Conservation (phyloP, 2,797 vertebrate species). For the Malurus splendens region DNA sequence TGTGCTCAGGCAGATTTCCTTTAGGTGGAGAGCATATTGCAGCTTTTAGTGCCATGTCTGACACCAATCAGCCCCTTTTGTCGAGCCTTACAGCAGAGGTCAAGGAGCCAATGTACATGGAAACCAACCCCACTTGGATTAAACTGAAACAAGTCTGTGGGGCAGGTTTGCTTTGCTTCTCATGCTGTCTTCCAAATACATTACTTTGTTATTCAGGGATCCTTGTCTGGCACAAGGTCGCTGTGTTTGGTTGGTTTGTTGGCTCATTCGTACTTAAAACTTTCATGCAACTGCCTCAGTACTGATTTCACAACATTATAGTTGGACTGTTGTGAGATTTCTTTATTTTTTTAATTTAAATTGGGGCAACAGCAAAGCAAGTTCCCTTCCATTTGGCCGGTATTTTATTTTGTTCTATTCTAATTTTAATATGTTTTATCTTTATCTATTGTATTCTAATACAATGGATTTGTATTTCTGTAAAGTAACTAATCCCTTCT, state of each 20-base stretch:
- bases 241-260: not conserved
- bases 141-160: not conserved
- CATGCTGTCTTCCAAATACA: not conserved
- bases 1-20: not conserved
- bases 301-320: not conserved
- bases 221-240: not conserved
- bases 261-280: not conserved
- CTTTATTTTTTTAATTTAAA: not conserved
- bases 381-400: not conserved
- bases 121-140: not conserved
- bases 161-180: not conserved
- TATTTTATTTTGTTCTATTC: not conserved
- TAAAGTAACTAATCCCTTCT: not conserved
- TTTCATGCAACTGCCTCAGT: not conserved
- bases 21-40: not conserved
- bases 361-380: not conserved
- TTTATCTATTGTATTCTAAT: not conserved
- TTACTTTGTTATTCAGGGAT: not conserved
- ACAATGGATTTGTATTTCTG: not conserved
- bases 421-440: not conserved
- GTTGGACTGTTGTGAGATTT: not conserved
- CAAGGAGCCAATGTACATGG: not conserved
- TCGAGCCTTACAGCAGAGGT: not conserved
- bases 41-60: not conserved
- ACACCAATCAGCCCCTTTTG: not conserved